Evolutionary conservation across 92 coral and sea anemone species (phyloP).

Genomic region (Diadumene lineata): DNA sequence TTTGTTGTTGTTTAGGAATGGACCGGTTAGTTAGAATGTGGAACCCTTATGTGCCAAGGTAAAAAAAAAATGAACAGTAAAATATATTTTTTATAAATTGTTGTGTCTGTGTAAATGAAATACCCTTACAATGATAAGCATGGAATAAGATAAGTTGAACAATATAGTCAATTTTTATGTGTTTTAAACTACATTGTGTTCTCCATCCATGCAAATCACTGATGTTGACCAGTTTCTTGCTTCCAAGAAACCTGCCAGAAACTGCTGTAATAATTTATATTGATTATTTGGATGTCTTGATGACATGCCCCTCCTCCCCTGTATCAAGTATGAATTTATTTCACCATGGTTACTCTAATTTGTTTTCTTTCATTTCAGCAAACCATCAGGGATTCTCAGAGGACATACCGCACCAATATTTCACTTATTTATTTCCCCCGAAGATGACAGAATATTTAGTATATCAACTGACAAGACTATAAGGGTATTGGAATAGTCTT

Average conservation of each 20-base stretch:
- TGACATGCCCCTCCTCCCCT: too few species aligned
- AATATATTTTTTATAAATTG: background rate
- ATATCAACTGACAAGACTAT: conserved; percentile 94
- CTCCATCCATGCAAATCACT: too few species aligned
- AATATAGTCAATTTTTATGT: too few species aligned
- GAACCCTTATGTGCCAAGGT: conserved; percentile 99
- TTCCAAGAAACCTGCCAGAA: too few species aligned
- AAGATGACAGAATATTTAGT: conserved; percentile 94
- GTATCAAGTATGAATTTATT: too few species aligned
- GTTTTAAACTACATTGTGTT: too few species aligned
- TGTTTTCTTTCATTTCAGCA: conserved; percentile 46
- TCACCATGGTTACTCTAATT: background rate
- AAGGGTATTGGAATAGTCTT: conserved; percentile 62
- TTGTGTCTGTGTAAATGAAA: background rate
- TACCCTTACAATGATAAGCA: too few species aligned
- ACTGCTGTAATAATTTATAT: too few species aligned
- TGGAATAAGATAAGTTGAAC: too few species aligned
- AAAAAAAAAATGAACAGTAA: conserved; percentile 5
- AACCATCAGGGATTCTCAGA: conserved; percentile 92
- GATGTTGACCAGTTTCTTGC: too few species aligned
- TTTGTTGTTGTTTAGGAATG: conserved; percentile 71
- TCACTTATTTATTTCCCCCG: conserved; percentile 83
- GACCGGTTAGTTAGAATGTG: conserved; percentile 93
- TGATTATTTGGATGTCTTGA: too few species aligned
- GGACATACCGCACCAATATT: conserved; percentile 99